These are phyloP conservation scores for Dicrostonyx torquatus DNA, from an alignment of 2,797 vertebrate species.

Conservation along the genomic window DNA sequence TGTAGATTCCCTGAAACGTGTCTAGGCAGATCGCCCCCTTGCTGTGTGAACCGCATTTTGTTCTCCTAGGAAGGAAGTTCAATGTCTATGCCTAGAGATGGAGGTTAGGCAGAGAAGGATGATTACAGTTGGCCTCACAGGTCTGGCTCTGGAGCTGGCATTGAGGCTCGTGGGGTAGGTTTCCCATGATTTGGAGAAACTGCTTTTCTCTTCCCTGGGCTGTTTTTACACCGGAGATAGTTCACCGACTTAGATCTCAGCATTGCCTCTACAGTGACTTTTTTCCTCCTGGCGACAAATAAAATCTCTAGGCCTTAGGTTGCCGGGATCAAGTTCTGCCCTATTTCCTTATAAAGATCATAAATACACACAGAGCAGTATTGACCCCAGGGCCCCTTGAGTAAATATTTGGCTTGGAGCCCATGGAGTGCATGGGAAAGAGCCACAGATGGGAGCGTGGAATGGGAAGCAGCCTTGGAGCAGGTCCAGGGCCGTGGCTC, in stretches of 20 bases:
- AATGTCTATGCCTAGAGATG: background rate
- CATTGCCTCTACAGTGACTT: slow-evolving; percentile 78
- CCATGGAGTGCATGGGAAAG: slow-evolving; percentile 97
- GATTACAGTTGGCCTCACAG: background rate
- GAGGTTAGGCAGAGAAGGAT: slow-evolving; percentile 38
- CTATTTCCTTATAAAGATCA: slow-evolving; percentile 77
- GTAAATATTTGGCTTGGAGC: slow-evolving; percentile 88
- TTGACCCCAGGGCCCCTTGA: slow-evolving; percentile 85
- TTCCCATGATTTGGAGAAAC: background rate
- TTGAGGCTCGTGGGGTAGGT: background rate
- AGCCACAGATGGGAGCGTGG: slow-evolving; percentile 87
- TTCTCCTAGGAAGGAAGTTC: slow-evolving; percentile 56
- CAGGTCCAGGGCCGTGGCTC: slow-evolving; percentile 72
- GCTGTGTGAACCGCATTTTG: slow-evolving; percentile 56
- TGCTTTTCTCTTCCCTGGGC: slow-evolving; percentile 7
- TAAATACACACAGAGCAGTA: slow-evolving; percentile 86
- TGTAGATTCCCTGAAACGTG: slow-evolving; percentile 53
- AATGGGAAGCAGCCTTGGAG: slow-evolving; percentile 80
- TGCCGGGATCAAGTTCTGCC: slow-evolving; percentile 76
- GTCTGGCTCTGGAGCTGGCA: background rate
- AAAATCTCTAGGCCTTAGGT: slow-evolving; percentile 65
- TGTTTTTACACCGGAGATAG: slow-evolving; percentile 65
- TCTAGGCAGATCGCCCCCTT: slow-evolving; percentile 39
- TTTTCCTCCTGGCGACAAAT: slow-evolving; percentile 65
- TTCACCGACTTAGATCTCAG: slow-evolving; percentile 11